Percentiles rank a stretch among this genome's conserved stretches.
Conservation (phyloP, 2,888 invertebrate genomes). For the Itoplectis maculator region DNA sequence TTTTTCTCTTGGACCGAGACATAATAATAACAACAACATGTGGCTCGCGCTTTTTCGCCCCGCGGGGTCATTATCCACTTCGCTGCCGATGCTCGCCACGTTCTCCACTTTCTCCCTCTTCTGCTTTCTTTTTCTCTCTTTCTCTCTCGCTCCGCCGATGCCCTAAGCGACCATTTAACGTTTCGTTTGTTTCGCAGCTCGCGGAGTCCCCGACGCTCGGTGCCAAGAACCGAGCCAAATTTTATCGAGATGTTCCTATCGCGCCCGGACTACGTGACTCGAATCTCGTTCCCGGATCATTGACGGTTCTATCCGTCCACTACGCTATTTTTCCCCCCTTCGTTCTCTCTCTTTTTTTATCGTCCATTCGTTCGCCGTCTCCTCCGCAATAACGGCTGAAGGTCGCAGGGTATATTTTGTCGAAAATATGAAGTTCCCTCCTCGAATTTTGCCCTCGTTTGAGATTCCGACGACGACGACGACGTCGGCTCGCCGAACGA, state of each 20-base stretch:
- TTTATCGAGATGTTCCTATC: slow-evolving; percentile 40
- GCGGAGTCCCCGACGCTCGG: background rate
- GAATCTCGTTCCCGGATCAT: slow-evolving; percentile 52
- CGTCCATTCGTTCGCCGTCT: background rate
- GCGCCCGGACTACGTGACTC: slow-evolving; percentile 47
- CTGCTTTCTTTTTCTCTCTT: no score
- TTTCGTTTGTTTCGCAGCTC: slow-evolving; percentile 37
- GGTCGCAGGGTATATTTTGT: slow-evolving; percentile 8
- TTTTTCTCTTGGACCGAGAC: no score
- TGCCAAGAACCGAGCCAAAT: slow-evolving; percentile 24
- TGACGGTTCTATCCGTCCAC: slow-evolving; percentile 29
- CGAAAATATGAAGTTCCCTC: background rate
- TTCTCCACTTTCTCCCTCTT: no score
- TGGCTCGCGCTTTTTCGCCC: slow-evolving; percentile 1
- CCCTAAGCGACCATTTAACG: slow-evolving; percentile 28
- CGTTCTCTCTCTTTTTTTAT: background rate
- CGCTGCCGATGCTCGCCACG: background rate
- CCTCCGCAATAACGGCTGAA: slow-evolving; percentile 14
- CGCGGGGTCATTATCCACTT: slow-evolving; percentile 8
- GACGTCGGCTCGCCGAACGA: background rate
- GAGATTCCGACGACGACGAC: background rate
- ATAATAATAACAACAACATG: no score
- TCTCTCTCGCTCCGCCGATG: background rate
- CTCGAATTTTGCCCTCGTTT: slow-evolving; percentile 3
- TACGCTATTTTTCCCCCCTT: background rate